phyloP scores from a whole-genome alignment of 2,113 vertebrate species.

The Silurus meridionalis region DNA sequence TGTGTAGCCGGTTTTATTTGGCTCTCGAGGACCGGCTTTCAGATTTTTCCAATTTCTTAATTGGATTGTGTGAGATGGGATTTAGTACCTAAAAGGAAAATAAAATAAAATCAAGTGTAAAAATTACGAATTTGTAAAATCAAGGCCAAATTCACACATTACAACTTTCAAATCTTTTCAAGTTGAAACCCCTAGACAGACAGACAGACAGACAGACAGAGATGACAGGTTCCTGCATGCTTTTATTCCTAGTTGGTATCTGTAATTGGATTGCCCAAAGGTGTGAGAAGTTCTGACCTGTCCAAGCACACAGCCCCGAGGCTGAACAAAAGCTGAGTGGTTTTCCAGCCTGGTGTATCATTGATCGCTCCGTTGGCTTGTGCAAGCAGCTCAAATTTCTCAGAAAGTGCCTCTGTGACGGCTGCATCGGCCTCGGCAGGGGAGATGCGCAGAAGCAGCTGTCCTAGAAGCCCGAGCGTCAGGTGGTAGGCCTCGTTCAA shows the following conservation, averaged over 20 bases:
- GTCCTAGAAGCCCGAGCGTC: conserved; percentile 91
- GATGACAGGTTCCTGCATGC: background rate
- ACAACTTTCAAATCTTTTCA: background rate
- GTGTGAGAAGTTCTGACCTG: conserved; percentile 74
- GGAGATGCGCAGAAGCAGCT: conserved; percentile 83
- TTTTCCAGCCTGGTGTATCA: conserved; percentile 88
- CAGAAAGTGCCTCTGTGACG: conserved; percentile 83
- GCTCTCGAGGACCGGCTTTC: no score
- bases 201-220: no score
- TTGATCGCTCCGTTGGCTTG: conserved; percentile 71
- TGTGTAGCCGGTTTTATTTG: no score
- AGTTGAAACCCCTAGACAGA: background rate
- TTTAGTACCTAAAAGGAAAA: no score
- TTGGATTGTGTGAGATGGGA: no score
- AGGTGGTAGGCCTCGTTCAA: conserved; percentile 95
- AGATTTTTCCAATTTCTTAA: no score
- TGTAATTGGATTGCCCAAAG: background rate
- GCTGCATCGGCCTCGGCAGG: conserved; percentile 86
- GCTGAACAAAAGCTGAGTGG: conserved; percentile 90
- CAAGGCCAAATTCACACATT: background rate
- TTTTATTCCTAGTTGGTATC: no score
- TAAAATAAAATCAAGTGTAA: background rate
- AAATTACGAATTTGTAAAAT: background rate
- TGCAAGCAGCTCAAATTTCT: conserved; percentile 80
- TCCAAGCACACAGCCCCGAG: conserved; percentile 93